Percentiles rank a stretch among this genome's conserved stretches.
Evolutionary conservation across 2,797 vertebrate genomes (phyloP).

Genomic region (Lutjanus argentimaculatus): DNA sequence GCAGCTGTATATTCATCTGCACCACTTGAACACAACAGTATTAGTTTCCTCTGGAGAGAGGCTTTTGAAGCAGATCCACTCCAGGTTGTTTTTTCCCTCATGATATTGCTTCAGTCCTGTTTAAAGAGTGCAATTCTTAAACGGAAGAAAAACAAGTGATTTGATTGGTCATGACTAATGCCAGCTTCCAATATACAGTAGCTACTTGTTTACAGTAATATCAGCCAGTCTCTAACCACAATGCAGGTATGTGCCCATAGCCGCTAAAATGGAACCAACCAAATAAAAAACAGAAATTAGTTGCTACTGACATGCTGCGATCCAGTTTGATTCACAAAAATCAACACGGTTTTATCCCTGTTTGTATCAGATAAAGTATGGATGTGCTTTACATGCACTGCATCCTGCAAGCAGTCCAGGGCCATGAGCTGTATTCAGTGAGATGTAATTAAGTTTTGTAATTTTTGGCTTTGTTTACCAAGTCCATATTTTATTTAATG

Average conservation of each 20-base stretch:
- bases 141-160: neutral
- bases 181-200: neutral
- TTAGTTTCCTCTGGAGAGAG: constrained; percentile 17
- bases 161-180: constrained; percentile 16
- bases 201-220: neutral
- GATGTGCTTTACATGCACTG: neutral
- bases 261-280: neutral
- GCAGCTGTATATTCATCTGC: constrained; percentile 10
- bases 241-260: neutral
- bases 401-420: neutral
- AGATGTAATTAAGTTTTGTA: neutral
- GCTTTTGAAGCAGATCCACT: constrained; percentile 10
- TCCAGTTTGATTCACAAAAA: neutral
- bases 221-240: no score
- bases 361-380: neutral
- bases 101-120: constrained; percentile 4
- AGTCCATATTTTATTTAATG: neutral
- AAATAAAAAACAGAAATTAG: neutral
- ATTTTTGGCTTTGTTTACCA: neutral
- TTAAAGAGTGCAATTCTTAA: neutral
- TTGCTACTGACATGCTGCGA: neutral
- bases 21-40: constrained; percentile 12
- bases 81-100: constrained; percentile 3
- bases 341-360: neutral
- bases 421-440: neutral